phyloP scores from a whole-genome alignment of 2,113 vertebrate genomes.

The Neofelis nebulosa region DNA sequence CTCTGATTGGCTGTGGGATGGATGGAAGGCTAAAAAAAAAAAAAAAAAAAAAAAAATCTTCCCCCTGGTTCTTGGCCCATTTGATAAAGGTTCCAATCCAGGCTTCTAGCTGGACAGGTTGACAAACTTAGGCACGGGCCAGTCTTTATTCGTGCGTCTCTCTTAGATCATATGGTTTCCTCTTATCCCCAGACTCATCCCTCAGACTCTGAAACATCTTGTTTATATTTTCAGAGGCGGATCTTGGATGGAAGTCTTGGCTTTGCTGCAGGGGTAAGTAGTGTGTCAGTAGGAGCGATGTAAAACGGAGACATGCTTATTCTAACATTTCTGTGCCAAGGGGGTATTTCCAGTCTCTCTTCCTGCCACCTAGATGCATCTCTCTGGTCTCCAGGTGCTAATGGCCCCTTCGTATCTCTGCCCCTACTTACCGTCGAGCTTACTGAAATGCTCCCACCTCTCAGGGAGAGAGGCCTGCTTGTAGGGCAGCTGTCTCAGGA shows the following conservation, averaged over 20 bases:
- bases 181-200: not conserved
- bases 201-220: not conserved
- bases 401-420: rapidly evolving
- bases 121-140: not conserved
- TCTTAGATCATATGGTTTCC: not conserved
- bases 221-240: slow-evolving; percentile 88
- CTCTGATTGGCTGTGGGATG: not conserved
- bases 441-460: not conserved
- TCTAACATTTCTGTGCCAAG: not conserved
- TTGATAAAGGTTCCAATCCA: not conserved
- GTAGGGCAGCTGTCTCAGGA: not conserved
- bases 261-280: slow-evolving; percentile 97
- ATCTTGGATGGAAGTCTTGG: slow-evolving; percentile 97
- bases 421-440: not conserved
- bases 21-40: not conserved
- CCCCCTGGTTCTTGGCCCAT: not conserved
- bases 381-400: not conserved
- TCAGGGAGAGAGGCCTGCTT: not conserved
- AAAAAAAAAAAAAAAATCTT: no score
- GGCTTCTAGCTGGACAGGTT: not conserved
- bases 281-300: not conserved
- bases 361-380: rapidly evolving
- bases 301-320: not conserved
- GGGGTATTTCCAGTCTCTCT: not conserved
- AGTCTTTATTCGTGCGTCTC: not conserved